Evolutionary conservation across 2,888 invertebrate species (phyloP), one percentile per base, ranked within the genome.

Genomic region (Cylindroiulus punctatus): DNA sequence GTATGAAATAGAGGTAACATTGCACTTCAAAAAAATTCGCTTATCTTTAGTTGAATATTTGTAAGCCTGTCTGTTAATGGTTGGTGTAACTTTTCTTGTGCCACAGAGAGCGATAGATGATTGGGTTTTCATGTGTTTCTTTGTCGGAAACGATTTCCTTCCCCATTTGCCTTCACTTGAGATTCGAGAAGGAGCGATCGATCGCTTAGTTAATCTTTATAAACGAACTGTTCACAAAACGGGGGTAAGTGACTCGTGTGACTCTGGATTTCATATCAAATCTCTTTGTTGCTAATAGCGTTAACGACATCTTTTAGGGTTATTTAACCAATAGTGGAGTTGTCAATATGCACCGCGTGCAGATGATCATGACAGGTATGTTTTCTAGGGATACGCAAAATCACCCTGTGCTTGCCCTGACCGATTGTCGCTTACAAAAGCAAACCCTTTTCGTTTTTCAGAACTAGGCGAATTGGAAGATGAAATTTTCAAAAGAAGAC

Each of bases 121-220:
- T 92, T 99, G 99, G 99, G 99, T 94, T 22, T 93, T 94, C 89
- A 98, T 99, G 97, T 99, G 99, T 90, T 99, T 99, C 92, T 99
- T 99, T 91, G 98, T 99, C 85, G 99, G 99, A 84, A 99, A 99
- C 90, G 99, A 99, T 92, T 99, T 99, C 91, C 91, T 99, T 89
- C 99, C 99, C 0, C 99, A 99, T 92, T 93, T 99, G 88, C 99
- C 99, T 5, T 98, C 98, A 85, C 92, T 99, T 89, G 99, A 99
- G 93, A 99, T 99, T 90, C 93, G 98, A 84, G 98, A 99, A 92
- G 96, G 96, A 0, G 98, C 99, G 0, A 98, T 99, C 84, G 99
- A 99, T 91, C 93, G 98, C 86, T 93, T 99, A 26, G 95, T 99
- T 8, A 94, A 93, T 89, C 92, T 99, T 87, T 99, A 99, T 91